Evolutionary conservation across 1,140 invertebrate species (phyloP), one percentile per base, ranked within the genome.

Genomic region (Cydia strobilella): DNA sequence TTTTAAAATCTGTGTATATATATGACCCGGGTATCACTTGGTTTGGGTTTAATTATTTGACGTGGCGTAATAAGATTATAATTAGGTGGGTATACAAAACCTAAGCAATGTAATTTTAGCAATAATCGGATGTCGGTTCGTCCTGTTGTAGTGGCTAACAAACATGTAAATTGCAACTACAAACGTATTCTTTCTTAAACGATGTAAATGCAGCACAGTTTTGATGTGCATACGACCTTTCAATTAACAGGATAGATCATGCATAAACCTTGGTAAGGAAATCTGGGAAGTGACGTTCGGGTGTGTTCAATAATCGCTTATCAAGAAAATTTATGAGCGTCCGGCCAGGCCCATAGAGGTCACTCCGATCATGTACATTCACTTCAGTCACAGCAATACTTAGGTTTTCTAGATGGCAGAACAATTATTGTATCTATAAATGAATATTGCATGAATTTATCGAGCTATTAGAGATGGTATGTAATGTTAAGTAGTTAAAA

Each of bases 181-280:
- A 51, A 18, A 5, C n/a, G 0, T 18, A 51, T 12, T 51, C n/a
- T 2, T 2, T 18, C 13, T 51, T 10, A 51, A 51, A n/a, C 6
- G 48, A 51, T 18, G n/a, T 51, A 51, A 18, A 12, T 2, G 18
- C 48, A 51, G 5, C 7, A 18, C 15, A 6, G n/a, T 18, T 51
- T n/a, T 18, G 3, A n/a, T 18, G n/a, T 18, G 7, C 48, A 51
- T 51, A 51, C 15, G 48, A 51, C 48, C 15, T 51, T 51, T 51
- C n/a, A 2, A 51, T n/a, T n/a, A 4, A n/a, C n/a, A 51, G 48
- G 5, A 51, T 18, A 51, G 13, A 51, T n/a, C n/a, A 7, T 7
- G 48, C 54, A 59, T 59, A 59, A 59, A 59, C 54, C 54, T 59
- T 59, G 54, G 20, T 59, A 12, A 59, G 20, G 54, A 59, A 59